Evolutionary conservation across 2,113 vertebrate genomes (phyloP).

Genomic region (Ceyx melanurus): DNA sequence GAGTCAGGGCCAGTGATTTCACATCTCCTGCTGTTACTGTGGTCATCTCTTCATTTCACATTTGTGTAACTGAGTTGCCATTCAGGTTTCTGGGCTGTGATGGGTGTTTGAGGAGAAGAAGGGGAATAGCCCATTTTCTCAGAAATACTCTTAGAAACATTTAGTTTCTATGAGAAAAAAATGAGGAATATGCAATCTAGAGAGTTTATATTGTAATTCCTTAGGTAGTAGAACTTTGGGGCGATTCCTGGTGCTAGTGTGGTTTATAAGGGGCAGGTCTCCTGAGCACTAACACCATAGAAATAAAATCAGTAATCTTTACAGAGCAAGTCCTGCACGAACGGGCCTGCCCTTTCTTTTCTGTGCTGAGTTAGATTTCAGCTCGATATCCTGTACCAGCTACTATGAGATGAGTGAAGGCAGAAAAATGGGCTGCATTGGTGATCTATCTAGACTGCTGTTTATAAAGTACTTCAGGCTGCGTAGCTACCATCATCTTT

Average conservation of each 20-base stretch:
- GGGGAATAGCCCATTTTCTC: background rate
- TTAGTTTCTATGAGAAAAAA: background rate
- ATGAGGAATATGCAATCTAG: rapidly evolving
- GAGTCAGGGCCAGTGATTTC: background rate
- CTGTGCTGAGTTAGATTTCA: background rate
- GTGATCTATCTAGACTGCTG: background rate
- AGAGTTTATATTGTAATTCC: background rate
- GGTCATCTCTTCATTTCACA: background rate
- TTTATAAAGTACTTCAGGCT: background rate
- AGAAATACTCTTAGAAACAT: background rate
- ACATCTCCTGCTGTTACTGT: background rate
- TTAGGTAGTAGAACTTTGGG: background rate
- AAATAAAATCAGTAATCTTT: background rate
- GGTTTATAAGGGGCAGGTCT: background rate
- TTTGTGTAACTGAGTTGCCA: background rate
- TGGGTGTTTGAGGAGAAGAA: background rate
- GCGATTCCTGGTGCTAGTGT: background rate
- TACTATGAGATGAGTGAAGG: background rate
- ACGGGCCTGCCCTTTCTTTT: background rate
- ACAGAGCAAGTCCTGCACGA: background rate
- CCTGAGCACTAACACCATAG: background rate
- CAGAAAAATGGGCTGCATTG: background rate
- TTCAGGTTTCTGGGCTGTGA: background rate
- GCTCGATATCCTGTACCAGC: background rate
- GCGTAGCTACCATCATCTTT: background rate